Conservation (phyloP, 2,888 invertebrate genomes). For the Rhyacophila evoluta region DNA sequence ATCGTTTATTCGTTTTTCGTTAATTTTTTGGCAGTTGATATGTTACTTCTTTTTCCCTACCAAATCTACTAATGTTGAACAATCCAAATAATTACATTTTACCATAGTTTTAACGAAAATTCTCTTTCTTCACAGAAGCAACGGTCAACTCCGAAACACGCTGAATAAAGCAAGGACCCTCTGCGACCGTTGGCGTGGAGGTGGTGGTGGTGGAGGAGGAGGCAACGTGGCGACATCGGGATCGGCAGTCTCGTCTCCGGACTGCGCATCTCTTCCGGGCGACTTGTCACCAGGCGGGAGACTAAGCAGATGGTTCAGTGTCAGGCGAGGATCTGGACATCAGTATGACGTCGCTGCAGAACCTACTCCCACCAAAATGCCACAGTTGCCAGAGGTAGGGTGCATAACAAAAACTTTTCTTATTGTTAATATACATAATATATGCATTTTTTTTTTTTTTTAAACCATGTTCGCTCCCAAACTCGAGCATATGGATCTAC, state of each 20-base stretch:
- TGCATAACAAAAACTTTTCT: too few relatives aligned
- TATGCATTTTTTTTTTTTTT: too few relatives aligned
- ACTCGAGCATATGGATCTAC: too few relatives aligned
- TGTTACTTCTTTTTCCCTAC: too few relatives aligned
- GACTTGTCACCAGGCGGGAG: constrained; percentile 78
- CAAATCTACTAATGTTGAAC: too few relatives aligned
- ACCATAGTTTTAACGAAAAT: neutral
- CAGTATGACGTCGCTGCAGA: constrained; percentile 78
- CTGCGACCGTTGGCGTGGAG: constrained; percentile 82
- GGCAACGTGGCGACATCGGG: constrained; percentile 31
- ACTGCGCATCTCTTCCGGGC: constrained; percentile 65
- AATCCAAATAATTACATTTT: too few relatives aligned
- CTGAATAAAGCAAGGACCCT: constrained; percentile 85
- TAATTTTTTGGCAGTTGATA: too few relatives aligned
- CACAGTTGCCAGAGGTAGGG: constrained; percentile 82
- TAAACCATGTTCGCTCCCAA: too few relatives aligned
- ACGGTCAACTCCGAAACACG: constrained; percentile 83
- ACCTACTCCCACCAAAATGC: constrained; percentile 76
- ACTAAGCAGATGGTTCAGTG: constrained; percentile 90
- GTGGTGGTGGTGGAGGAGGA: constrained; percentile 62
- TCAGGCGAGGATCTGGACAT: constrained; percentile 83
- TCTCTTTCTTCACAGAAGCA: constrained; percentile 69
- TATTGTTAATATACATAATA: too few relatives aligned
- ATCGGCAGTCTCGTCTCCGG: constrained; percentile 57
- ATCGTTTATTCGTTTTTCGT: too few relatives aligned